phyloP scores from a whole-genome alignment of 2,888 invertebrate genomes.

The Alloplasta piceator region DNA sequence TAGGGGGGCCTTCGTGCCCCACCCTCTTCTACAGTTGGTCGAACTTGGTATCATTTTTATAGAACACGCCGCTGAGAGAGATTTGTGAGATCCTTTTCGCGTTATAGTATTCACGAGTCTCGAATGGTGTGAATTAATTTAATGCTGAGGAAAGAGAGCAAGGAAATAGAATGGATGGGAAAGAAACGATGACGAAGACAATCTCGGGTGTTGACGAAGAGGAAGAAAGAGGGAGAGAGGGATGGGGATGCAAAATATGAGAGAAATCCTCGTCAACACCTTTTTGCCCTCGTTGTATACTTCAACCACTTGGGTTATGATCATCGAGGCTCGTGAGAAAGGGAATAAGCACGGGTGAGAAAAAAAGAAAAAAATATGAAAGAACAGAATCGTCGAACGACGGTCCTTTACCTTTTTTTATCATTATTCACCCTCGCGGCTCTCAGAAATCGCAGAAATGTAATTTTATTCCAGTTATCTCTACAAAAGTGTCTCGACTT shows the following conservation, averaged over 20 bases:
- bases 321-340: constrained; percentile 3
- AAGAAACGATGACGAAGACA: constrained; percentile 4
- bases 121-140: constrained; percentile 31
- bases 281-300: neutral
- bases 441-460: constrained; percentile 7
- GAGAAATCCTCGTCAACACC: constrained; percentile 35
- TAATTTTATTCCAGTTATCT: constrained; percentile 13
- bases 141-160: constrained; percentile 10
- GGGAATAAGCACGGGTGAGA: neutral
- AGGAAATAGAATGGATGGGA: neutral
- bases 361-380: neutral
- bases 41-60: too few species aligned
- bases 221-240: neutral
- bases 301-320: constrained; percentile 21
- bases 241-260: neutral
- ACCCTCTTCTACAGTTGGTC: too few species aligned
- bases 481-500: neutral
- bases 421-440: neutral
- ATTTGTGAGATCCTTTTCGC: too few species aligned
- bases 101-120: neutral
- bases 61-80: too few species aligned
- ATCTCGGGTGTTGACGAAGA: constrained; percentile 1
- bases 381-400: neutral
- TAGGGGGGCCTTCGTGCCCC: too few species aligned
- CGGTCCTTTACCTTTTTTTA: neutral